phyloP scores from a whole-genome alignment of 2,888 invertebrate species.

The Diploptera punctata region DNA sequence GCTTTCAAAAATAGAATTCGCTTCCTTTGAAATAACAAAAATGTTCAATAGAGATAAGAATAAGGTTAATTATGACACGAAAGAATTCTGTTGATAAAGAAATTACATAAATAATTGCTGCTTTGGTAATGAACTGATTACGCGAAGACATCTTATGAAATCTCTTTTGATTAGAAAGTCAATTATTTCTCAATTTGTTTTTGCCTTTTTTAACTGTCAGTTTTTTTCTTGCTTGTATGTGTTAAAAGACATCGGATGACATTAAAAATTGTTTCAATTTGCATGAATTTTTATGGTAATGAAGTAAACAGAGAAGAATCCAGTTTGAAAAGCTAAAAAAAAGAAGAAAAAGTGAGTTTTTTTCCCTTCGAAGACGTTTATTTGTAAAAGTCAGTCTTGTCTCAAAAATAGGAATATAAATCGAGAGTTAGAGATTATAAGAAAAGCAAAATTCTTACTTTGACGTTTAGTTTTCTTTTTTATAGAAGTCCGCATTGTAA shows the following conservation, averaged over 20 bases:
- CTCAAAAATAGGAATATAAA: constrained; percentile 21
- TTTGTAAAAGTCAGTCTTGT: background rate
- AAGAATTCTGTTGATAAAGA: background rate
- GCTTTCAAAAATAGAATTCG: background rate
- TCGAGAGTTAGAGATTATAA: constrained; percentile 1
- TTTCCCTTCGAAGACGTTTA: too few species aligned
- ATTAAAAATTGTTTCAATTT: constrained; percentile 35
- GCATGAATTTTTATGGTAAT: constrained; percentile 34
- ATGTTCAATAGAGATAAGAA: background rate
- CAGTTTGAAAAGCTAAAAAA: background rate
- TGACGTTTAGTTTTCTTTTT: background rate
- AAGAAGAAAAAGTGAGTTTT: too few species aligned
- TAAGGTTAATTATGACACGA: background rate
- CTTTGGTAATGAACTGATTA: constrained; percentile 1
- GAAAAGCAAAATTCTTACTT: constrained; percentile 3
- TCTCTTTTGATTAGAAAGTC: constrained; percentile 35
- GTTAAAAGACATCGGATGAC: constrained; percentile 34
- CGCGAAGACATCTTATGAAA: background rate
- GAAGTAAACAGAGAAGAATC: constrained; percentile 23
- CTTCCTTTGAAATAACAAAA: background rate
- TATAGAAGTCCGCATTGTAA: constrained; percentile 11
- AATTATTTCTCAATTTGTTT: constrained; percentile 32
- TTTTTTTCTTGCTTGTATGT: constrained; percentile 16
- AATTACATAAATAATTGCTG: constrained; percentile 11
- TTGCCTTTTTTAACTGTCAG: background rate